These are phyloP conservation scores for Zosterops lateralis DNA, from an alignment of 2,113 vertebrate genomes.

Conservation along the genomic window DNA sequence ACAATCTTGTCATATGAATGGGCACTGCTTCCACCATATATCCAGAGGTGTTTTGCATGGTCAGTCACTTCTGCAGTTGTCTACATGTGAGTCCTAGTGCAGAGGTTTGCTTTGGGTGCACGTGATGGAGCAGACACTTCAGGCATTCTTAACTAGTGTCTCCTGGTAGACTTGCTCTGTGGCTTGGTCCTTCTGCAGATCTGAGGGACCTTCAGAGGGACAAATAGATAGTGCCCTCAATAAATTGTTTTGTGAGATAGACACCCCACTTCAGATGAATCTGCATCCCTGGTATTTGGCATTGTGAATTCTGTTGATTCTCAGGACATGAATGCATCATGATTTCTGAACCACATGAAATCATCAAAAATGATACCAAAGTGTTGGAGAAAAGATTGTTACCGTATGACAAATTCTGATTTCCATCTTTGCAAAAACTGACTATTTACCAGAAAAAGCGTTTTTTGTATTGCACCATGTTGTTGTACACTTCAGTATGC, in stretches of 20 bases:
- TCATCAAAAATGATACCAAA: not conserved
- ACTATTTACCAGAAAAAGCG: not conserved
- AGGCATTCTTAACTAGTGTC: not conserved
- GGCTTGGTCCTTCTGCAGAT: not conserved
- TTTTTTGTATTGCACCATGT: not conserved
- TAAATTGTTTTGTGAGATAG: not conserved
- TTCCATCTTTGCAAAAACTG: not conserved
- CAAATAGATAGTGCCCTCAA: not conserved
- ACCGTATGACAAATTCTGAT: not conserved
- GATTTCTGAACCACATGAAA: not conserved
- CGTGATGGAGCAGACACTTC: not conserved
- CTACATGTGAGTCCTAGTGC: not conserved
- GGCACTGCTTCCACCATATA: not conserved
- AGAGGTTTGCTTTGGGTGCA: not conserved
- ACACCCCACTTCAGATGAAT: not conserved
- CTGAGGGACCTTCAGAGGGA: not conserved
- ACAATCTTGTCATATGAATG: not conserved
- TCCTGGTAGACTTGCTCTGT: not conserved
- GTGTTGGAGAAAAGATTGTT: not conserved
- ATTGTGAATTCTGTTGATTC: not conserved
- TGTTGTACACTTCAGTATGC: not conserved
- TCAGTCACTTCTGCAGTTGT: not conserved
- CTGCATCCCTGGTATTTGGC: not conserved
- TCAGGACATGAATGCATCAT: not conserved
- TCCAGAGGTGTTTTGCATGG: fast-evolving